These are phyloP conservation scores for Oligia strigilis DNA, from an alignment of 2,888 invertebrate genomes.

Conservation along the genomic window DNA sequence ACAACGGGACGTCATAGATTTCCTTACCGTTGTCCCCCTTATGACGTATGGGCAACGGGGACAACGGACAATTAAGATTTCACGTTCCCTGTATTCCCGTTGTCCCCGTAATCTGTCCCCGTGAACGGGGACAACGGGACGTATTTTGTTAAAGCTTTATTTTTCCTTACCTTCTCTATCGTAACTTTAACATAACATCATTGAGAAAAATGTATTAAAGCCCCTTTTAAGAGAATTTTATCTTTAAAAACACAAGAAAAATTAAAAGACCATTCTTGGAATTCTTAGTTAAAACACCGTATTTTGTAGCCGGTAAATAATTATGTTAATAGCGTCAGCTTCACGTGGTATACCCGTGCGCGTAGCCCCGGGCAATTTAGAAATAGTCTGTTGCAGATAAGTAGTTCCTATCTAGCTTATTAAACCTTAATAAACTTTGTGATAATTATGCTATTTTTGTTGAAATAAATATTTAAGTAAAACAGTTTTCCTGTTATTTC, in stretches of 20 bases:
- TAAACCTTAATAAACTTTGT: slow-evolving; percentile 6
- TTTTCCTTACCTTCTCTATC: not conserved
- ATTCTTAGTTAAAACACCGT: not conserved
- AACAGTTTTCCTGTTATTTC: not conserved
- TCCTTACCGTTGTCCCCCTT: too few relatives aligned
- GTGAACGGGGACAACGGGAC: too few relatives aligned
- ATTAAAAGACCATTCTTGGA: not conserved
- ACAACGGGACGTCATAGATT: not conserved
- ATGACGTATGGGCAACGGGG: too few relatives aligned
- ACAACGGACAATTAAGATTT: too few relatives aligned
- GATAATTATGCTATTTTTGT: not conserved
- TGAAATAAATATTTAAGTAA: not conserved
- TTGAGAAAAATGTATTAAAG: not conserved
- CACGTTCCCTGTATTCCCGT: too few relatives aligned
- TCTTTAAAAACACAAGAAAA: not conserved
- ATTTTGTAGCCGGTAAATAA: slow-evolving; percentile 14
- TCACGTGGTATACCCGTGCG: not conserved
- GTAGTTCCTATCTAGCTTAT: not conserved
- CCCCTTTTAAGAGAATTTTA: not conserved
- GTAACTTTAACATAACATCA: not conserved
- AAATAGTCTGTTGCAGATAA: slow-evolving; percentile 18
- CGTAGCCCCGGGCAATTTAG: slow-evolving; percentile 11
- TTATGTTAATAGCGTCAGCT: not conserved
- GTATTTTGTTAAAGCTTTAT: not conserved
- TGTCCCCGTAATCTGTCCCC: too few relatives aligned